Base-by-base conservation (phyloP, 1,140 invertebrate genomes). In the Brachionus rotundiformis region DNA sequence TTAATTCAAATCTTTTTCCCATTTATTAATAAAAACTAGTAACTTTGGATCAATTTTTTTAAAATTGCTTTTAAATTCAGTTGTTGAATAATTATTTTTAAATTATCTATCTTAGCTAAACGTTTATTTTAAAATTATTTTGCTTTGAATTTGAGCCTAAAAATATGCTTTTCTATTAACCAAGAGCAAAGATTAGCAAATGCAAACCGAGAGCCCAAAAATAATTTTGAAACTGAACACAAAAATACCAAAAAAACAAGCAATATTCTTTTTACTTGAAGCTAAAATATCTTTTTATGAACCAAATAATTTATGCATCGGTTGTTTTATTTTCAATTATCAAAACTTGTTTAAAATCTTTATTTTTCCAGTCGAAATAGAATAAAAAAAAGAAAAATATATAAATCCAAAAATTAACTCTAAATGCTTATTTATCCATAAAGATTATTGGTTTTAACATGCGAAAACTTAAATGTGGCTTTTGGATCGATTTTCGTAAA, bases 291-390 rank as follows among this genome's bases (percentile, higher is more conserved):
- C 47, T 54, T 54, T 54, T 19, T 19, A 19, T 8, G 19, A 54
- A 33, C 36, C 25, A 73, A 25, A 73, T 73, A 44, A 73, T 73
- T 73, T 25, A 73, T 44, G 44, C 39, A 73, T 73, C 68, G 29
- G 5, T 73, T 44, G 39, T 44, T 73, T 63, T 63, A 63, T 63
- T 71, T 73, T 73, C 44, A 73, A 73, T 73, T 41, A 73, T 73
- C 3, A 73, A 73, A 73, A 71, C 36, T 73, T 73, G 36, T 44
- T 73, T 44, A 7, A 73, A 73, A 73, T 73, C 33, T 73, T 27
- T 41, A 23, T 73, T 73, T 41, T 71, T 71, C n/a, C 16, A 33
- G 11, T 31, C 16, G 16, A n/a, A 23, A n/a, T 27, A 11, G 31
- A 16, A 16, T 36, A 39, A 10, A 23, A 23, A 33, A 16, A 36